Base-by-base conservation (phyloP, 2,797 vertebrate species). In the Corythornis leucogaster region DNA sequence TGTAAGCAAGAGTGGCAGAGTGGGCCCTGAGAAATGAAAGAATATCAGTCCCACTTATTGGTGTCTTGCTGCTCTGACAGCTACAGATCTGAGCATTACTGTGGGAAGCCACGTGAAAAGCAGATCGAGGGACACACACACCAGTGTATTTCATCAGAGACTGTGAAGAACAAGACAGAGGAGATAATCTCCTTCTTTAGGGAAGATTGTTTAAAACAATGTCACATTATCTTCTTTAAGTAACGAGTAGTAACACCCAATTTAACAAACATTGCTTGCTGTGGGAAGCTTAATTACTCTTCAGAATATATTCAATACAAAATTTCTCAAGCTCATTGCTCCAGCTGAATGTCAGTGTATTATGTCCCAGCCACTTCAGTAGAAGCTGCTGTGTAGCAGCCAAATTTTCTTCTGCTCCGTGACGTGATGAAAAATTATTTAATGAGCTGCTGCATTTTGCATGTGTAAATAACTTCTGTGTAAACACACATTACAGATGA, bases 261-360 rank as follows among this genome's bases (percentile, higher is more conserved):
- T 96, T 95, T 92, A 93, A 85, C 89, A 92, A 87, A 31, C 71
- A 51, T 67, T 85, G 71, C 85, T 92, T 95, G 71, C 64, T 87
- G 48, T 85, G 71, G 84, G 78, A 91, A 92, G 54, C 61, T 93
- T 96, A 96, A 97, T 95, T 94, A 91, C 82, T 92, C 58, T 93
- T 95, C 81, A 85, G 85, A 94, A 95, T 68, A 43, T 46, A 61
- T 79, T 81, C 35, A 87, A 43, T 57, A 78, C 68, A 70, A 59
- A 63, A 70, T 94, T 96, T 91, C 90, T 92, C 68, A 89, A 83
- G 71, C 74, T 89, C 85, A 91, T 85, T 95, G 48, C 45, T 92
- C 89, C 84, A 68, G 25, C 43, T 92, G 89, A 76, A 67, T 87
- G 70, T 71, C 87, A 92, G 50, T 81, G 80, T 26, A 57, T 70